Evolutionary conservation across 2,888 invertebrate genomes (phyloP).

Genomic region (Rhamnusium bicolor): DNA sequence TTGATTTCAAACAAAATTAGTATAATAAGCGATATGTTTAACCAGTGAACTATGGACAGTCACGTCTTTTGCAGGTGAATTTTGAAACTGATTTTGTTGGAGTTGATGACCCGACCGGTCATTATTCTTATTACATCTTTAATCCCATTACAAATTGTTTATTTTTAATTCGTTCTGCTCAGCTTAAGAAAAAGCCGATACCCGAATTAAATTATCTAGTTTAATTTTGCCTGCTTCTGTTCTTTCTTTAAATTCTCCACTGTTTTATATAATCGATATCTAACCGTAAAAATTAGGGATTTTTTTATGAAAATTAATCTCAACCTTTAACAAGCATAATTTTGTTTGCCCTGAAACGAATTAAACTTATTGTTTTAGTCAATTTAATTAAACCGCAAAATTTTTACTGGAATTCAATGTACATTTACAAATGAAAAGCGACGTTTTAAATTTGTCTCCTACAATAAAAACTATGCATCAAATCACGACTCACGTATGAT

Average conservation of each 20-base stretch:
- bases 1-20: constrained; percentile 45
- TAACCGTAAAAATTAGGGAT: constrained; percentile 41
- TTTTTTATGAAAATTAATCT: constrained; percentile 42
- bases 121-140: constrained; percentile 38
- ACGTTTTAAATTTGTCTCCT: no score
- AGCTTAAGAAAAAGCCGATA: constrained; percentile 37
- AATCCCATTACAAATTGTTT: constrained; percentile 47
- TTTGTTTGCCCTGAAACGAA: constrained; percentile 29
- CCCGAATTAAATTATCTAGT: constrained; percentile 51
- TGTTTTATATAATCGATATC: constrained; percentile 46
- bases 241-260: constrained; percentile 38
- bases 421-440: no score
- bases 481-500: no score
- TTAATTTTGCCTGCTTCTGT: constrained; percentile 39
- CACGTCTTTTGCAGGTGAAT: constrained; percentile 65
- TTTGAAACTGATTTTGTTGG: constrained; percentile 41
- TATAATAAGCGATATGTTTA: constrained; percentile 51
- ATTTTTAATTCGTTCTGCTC: constrained; percentile 44
- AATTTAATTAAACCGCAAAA: constrained; percentile 2
- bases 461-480: no score
- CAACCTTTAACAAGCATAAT: constrained; percentile 41
- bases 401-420: constrained; percentile 1
- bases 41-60: constrained; percentile 66
- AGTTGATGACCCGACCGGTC: constrained; percentile 47
- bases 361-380: constrained; percentile 3